Percentiles rank a stretch among this genome's conserved stretches.
Evolutionary conservation across 2,113 vertebrate genomes (phyloP).

Genomic region (Psettodes erumei): DNA sequence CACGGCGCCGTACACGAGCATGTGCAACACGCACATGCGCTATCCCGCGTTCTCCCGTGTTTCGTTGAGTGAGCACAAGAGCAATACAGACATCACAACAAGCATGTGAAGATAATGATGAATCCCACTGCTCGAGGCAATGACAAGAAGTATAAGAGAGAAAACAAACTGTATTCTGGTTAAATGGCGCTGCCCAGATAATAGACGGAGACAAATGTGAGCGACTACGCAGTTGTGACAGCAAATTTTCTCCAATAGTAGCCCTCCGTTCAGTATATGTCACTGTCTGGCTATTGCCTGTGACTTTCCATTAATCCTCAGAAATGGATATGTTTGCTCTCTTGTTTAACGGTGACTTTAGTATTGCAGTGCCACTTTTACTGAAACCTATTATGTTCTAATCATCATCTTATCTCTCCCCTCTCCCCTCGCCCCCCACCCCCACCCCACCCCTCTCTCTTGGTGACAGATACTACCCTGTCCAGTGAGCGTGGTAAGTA

Average conservation of each 20-base stretch:
- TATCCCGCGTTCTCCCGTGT: constrained; percentile 26
- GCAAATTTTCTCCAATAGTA: constrained; percentile 48
- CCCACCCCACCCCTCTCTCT: constrained; percentile 6
- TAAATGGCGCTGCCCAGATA: constrained; percentile 63
- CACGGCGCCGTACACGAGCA: constrained; percentile 11
- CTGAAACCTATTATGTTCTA: constrained; percentile 56
- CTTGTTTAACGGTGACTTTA: constrained; percentile 49
- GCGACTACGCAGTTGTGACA: constrained; percentile 43
- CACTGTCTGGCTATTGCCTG: constrained; percentile 41
- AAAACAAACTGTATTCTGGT: constrained; percentile 62
- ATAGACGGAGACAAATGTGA: constrained; percentile 72
- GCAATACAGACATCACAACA: constrained; percentile 56
- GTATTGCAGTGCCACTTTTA: constrained; percentile 45
- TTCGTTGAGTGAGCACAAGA: constrained; percentile 49
- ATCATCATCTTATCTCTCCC: constrained; percentile 46
- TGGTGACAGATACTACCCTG: constrained; percentile 77
- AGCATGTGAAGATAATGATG: constrained; percentile 63
- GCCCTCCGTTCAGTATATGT: constrained; percentile 33
- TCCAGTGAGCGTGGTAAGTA: constrained; percentile 81
- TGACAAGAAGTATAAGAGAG: constrained; percentile 55
- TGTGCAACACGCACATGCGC: constrained; percentile 39
- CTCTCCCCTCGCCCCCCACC: background rate
- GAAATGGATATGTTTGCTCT: constrained; percentile 55
- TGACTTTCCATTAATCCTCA: constrained; percentile 62
- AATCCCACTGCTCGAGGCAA: constrained; percentile 68